A percentile compares a stretch with the other conserved stretches of the same genome.
Conservation (phyloP, 2,113 vertebrate genomes). For the Laticauda laticaudata region DNA sequence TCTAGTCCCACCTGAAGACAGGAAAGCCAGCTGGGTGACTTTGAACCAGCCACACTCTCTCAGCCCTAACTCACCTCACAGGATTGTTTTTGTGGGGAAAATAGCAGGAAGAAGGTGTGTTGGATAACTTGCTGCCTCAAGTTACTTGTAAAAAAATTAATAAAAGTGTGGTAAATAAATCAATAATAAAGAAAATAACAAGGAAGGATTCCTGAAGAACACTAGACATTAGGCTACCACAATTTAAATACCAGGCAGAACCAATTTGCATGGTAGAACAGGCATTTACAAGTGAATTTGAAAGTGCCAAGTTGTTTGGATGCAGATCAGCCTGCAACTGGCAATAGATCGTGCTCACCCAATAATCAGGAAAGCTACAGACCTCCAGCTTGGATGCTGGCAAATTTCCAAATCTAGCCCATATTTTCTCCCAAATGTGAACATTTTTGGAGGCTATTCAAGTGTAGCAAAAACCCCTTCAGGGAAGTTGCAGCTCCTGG, state of each 20-base stretch:
- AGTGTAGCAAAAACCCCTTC: background rate
- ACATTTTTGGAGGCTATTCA: background rate
- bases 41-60: background rate
- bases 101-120: background rate
- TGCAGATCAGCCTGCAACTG: background rate
- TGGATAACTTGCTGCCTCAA: background rate
- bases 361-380: background rate
- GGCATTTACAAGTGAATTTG: constrained; percentile 4
- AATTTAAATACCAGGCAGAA: constrained; percentile 20
- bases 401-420: background rate
- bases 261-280: background rate
- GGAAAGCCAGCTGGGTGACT: background rate
- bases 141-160: background rate
- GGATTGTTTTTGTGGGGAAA: background rate
- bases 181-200: background rate
- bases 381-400: background rate
- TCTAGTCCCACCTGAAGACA: background rate
- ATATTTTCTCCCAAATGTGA: background rate
- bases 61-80: background rate
- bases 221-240: constrained; percentile 15
- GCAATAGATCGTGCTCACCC: background rate
- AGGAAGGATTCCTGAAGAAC: constrained; percentile 13
- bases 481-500: background rate
- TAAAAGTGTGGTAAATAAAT: background rate
- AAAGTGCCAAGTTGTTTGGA: background rate